Conservation (phyloP, 2,113 vertebrate species). For the Heterocephalus glaber region DNA sequence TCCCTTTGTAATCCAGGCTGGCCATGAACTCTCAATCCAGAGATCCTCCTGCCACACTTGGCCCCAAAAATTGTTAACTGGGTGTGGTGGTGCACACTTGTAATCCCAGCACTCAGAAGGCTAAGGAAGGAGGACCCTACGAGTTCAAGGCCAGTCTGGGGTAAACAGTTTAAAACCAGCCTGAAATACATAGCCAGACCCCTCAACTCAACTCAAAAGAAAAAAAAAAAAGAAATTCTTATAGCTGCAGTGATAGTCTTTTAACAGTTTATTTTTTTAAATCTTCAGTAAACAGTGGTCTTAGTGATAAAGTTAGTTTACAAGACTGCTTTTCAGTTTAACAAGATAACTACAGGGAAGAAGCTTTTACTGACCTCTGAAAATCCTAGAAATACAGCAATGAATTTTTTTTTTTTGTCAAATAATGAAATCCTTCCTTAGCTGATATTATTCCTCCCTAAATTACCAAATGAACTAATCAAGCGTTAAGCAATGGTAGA, state of each 20-base stretch:
- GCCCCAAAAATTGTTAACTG: not conserved
- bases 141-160: not conserved
- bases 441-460: not conserved
- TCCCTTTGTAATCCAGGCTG: not conserved
- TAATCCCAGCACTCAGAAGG: not conserved
- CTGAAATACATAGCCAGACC: not conserved
- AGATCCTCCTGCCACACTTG: not conserved
- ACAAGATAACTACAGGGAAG: not conserved
- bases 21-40: not conserved
- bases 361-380: slow-evolving; percentile 13
- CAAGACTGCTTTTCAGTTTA: slow-evolving; percentile 42
- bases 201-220: no score
- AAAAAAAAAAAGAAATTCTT: not conserved
- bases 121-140: not conserved
- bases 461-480: slow-evolving; percentile 4
- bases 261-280: slow-evolving; percentile 28
- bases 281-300: slow-evolving; percentile 20
- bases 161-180: not conserved
- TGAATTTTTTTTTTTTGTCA: not conserved
- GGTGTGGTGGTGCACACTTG: not conserved
- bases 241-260: not conserved
- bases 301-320: slow-evolving; percentile 35
- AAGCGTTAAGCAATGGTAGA: slow-evolving; percentile 42
- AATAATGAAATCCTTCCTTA: slow-evolving; percentile 6
- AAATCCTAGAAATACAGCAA: slow-evolving; percentile 17